Base-by-base conservation (phyloP, 2,888 invertebrate genomes). In the Hirtodrosophila cameraria region DNA sequence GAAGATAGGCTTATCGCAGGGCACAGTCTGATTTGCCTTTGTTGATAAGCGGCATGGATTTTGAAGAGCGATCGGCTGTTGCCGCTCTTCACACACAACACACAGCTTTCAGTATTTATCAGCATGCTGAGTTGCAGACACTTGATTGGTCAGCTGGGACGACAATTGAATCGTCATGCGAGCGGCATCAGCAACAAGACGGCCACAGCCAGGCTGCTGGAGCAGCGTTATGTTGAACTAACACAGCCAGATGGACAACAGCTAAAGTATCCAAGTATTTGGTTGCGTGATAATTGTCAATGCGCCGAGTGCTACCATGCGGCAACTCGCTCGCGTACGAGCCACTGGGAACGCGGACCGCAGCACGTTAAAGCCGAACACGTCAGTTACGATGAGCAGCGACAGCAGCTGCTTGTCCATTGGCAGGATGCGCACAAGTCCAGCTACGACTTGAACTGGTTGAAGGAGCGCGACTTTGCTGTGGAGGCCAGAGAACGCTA, bases 241-340 rank as follows among this genome's bases (percentile, higher is more conserved):
- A 43, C 43, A 4, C 58, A 70, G 11, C 9, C 31, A 2, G 48
- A 72, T 28, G 73, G 62, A 2, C 31, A 23, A n/a, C 49, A 64
- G 28, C 65, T 92, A 1, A 88, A 92, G 68, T 95, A 93, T 83
- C 95, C 95, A 0, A 92, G 92, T 58, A 92, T 95, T 27, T 96
- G 95, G 94, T 88, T 95, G 13, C 90, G 95, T 69, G 95, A 96
- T 87, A 95, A 95, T 86, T 95, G 95, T 72, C 94, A 93, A 64
- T 95, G 95, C 79, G 88, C 92, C 30, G 85, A 92, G 45, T 96
- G 95, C 79, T 95, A 94, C 85, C 94, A 94, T 76, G 78, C 84
- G 4, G 89, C 92, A 1, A 93, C 94, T 0, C 92, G 93, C 79
- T 94, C 94, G 59, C 90, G 95, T 33, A 93, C 92, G 16, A 90